Evolutionary conservation across 2,888 invertebrate species (phyloP).

Genomic region (Silvanus unidentatus): DNA sequence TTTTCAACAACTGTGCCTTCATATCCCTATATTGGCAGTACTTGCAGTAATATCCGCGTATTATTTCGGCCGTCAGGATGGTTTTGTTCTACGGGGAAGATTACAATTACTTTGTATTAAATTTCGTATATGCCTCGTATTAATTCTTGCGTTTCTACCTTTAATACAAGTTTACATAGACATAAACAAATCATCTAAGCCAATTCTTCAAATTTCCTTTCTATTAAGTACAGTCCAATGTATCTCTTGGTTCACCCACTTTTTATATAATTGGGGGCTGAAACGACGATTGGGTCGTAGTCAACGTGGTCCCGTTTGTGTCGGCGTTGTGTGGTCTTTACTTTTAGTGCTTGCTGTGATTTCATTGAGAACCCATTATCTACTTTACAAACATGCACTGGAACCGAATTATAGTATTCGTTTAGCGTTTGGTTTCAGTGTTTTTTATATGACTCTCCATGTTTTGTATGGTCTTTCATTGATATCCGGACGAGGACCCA

Average conservation of each 20-base stretch:
- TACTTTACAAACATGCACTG: slow-evolving; percentile 41
- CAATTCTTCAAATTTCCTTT: slow-evolving; percentile 62
- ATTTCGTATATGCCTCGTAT: slow-evolving; percentile 57
- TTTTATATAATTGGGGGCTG: slow-evolving; percentile 65
- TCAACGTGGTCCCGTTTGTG: slow-evolving; percentile 66
- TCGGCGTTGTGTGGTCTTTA: slow-evolving; percentile 64
- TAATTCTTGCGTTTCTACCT: slow-evolving; percentile 62
- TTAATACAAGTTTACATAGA: slow-evolving; percentile 62
- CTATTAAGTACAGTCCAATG: slow-evolving; percentile 65
- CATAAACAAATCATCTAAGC: slow-evolving; percentile 48
- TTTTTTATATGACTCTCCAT: slow-evolving; percentile 59
- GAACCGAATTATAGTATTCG: slow-evolving; percentile 37
- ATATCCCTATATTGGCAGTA: slow-evolving; percentile 70
- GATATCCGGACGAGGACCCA: slow-evolving; percentile 50
- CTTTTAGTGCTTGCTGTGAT: slow-evolving; percentile 63
- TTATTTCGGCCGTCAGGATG: slow-evolving; percentile 65
- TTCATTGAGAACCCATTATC: slow-evolving; percentile 60
- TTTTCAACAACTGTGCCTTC: slow-evolving; percentile 76
- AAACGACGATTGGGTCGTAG: slow-evolving; percentile 59
- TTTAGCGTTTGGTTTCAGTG: slow-evolving; percentile 54
- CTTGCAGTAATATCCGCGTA: slow-evolving; percentile 76
- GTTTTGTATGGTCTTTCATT: slow-evolving; percentile 64
- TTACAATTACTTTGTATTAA: slow-evolving; percentile 60
- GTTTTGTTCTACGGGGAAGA: slow-evolving; percentile 58
- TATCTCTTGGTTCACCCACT: slow-evolving; percentile 77